Base-by-base conservation (phyloP, 2,888 invertebrate genomes). In the Agonopterix heracliana region DNA sequence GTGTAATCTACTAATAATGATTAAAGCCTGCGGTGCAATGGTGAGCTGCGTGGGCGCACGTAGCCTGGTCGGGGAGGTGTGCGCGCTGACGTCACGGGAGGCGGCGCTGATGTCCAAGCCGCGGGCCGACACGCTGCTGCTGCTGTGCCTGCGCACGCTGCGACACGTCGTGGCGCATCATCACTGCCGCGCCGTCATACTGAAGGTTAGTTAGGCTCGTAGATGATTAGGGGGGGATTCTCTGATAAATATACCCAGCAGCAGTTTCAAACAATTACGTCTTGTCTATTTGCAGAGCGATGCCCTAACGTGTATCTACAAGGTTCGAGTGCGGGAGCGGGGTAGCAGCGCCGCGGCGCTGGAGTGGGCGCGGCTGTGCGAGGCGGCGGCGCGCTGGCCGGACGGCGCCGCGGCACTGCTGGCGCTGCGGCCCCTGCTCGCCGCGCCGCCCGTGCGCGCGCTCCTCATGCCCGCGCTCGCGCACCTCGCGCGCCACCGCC, bases 161-260 rank as follows among this genome's bases (percentile, higher is more conserved):
- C 81, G 89, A 9, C 91, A 92, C 63, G 82, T 89, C 50, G 78
- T 89, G 48, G 73, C 76, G 38, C 89, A 90, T 42, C 85, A 90
- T 10, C 93, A 93, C 63, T 93, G 92, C 62, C 82, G 93, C 41
- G 76, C 90, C 10, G 76, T 91, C 44, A 75, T 93, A 41, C 69
- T 91, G 0, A 93, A 93, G 89, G 93, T 92, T 72, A 60, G 56
- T n/a, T n/a, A n/a, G n/a, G n/a, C n/a, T n/a, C n/a, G n/a, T n/a
- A 47, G n/a, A 17, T 41, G 9, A 43, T 43, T 47, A n/a, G n/a
- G n/a, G n/a, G n/a, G n/a, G n/a, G n/a, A n/a, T n/a, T n/a, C n/a
- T n/a, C n/a, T n/a, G n/a, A n/a, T n/a, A n/a, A n/a, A n/a, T n/a
- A n/a, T n/a, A n/a, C n/a, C n/a, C 17, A 17, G 3, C 3, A 17